These are phyloP conservation scores for Salvelinus sp. DNA, from an alignment of 2,113 vertebrate genomes.

Conservation along the genomic window DNA sequence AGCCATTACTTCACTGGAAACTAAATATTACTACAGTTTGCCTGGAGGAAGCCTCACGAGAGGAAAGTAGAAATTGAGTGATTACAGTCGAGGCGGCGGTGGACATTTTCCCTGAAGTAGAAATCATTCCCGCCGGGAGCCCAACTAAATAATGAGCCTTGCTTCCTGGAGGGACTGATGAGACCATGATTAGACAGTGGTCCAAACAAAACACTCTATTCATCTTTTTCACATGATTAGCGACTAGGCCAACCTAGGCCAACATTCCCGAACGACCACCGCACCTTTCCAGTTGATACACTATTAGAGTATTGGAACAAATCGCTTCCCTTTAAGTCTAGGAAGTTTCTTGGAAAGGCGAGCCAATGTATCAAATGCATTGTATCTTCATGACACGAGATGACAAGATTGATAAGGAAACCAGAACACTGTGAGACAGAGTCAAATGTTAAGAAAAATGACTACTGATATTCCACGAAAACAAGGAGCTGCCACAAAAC, in stretches of 20 bases:
- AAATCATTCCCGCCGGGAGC: slow-evolving; percentile 8
- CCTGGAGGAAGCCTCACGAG: neutral
- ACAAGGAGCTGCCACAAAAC: neutral
- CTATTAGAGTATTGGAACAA: too few species aligned
- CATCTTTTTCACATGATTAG: neutral
- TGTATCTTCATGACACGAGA: slow-evolving; percentile 13
- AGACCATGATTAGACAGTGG: slow-evolving; percentile 18
- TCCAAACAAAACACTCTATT: neutral
- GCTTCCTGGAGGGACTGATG: neutral
- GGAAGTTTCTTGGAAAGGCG: slow-evolving; percentile 35
- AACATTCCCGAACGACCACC: too few species aligned
- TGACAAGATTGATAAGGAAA: slow-evolving; percentile 13
- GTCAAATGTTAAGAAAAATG: neutral
- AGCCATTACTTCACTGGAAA: neutral
- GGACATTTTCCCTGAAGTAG: slow-evolving; percentile 4
- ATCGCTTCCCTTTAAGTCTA: neutral
- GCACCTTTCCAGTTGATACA: too few species aligned
- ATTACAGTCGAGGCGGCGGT: neutral
- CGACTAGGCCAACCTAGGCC: neutral
- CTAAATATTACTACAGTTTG: neutral
- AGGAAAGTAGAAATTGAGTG: slow-evolving; percentile 17
- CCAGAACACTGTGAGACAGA: slow-evolving; percentile 18
- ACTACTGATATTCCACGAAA: neutral
- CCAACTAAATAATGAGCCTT: slow-evolving; percentile 16
- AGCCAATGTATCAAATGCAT: slow-evolving; percentile 24